phyloP scores from a whole-genome alignment of 2,888 invertebrate genomes.

The Lasioglossum zephyrum region DNA sequence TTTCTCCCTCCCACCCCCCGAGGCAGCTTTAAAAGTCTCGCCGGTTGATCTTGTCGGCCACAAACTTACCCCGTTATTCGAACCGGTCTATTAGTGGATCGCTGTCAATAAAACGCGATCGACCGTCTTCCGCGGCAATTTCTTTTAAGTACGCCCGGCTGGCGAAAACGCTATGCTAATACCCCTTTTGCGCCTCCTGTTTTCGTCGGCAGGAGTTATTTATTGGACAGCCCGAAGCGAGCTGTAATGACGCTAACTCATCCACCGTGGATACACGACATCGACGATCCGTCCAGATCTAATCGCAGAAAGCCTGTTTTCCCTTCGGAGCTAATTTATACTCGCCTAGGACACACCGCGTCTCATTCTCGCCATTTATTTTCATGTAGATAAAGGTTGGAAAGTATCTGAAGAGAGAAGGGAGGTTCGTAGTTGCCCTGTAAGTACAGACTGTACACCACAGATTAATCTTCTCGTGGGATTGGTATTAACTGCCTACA shows the following conservation, averaged over 20 bases:
- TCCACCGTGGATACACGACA: neutral
- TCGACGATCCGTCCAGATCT: neutral
- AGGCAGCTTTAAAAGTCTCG: conserved; percentile 48
- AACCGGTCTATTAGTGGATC: conserved; percentile 26
- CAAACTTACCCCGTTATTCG: conserved; percentile 34
- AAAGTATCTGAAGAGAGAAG: neutral
- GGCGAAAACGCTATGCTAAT: conserved; percentile 26
- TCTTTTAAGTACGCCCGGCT: conserved; percentile 9
- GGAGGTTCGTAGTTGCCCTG: neutral
- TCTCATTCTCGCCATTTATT: neutral
- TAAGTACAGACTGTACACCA: neutral
- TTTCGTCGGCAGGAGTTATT: conserved; percentile 15
- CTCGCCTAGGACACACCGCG: neutral
- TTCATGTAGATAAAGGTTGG: neutral
- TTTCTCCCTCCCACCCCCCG: neutral
- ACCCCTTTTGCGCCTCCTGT: neutral
- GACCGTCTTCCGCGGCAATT: conserved; percentile 15
- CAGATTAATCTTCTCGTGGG: neutral
- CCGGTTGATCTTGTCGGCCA: conserved; percentile 45
- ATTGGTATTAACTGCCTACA: conserved; percentile 13
- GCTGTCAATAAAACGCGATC: conserved; percentile 46
- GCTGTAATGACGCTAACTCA: neutral
- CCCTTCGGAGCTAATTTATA: neutral
- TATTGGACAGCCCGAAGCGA: conserved; percentile 1
- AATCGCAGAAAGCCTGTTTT: neutral